These are phyloP conservation scores for Bradysia coprophila DNA, from an alignment of 1,140 invertebrate genomes.

Conservation along the genomic window DNA sequence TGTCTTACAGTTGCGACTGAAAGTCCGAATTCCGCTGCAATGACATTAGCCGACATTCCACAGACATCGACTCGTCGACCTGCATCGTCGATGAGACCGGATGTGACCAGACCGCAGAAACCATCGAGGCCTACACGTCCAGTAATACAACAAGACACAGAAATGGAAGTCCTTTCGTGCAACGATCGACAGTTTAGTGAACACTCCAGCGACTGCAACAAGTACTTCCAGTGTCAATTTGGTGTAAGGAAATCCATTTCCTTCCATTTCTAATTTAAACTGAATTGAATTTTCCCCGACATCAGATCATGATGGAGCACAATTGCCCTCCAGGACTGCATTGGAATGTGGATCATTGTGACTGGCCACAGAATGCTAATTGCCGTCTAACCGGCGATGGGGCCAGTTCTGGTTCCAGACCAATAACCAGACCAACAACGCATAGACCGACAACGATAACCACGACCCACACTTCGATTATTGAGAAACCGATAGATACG, in stretches of 20 bases:
- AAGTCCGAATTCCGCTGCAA: background rate
- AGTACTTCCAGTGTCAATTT: slow-evolving; percentile 64
- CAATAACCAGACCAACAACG: slow-evolving; percentile 10
- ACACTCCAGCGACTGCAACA: slow-evolving; percentile 48
- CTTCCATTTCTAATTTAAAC: too few species aligned
- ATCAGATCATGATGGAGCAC: background rate
- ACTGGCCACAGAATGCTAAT: slow-evolving; percentile 52
- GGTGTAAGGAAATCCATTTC: too few species aligned
- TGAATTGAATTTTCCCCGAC: too few species aligned
- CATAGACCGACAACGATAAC: slow-evolving; percentile 8
- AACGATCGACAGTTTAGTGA: slow-evolving; percentile 12
- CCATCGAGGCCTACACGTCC: background rate
- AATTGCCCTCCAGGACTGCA: slow-evolving; percentile 47
- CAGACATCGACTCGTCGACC: background rate
- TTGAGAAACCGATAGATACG: slow-evolving; percentile 4
- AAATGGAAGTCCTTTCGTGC: background rate
- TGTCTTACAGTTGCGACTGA: background rate
- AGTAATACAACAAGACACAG: background rate
- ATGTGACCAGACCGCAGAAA: background rate
- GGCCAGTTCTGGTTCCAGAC: slow-evolving; percentile 5
- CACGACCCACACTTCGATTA: slow-evolving; percentile 2
- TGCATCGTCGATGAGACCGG: background rate
- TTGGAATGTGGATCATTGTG: slow-evolving; percentile 62
- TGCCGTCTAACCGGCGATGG: slow-evolving; percentile 22
- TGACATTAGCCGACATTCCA: background rate